phyloP scores from a whole-genome alignment of 2,113 vertebrate genomes.

The rat (Rattus norvegicus) region GRCr8 NC_086020.1:114777501-114778000 shows the following conservation, averaged over 20 bases:
- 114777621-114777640: not conserved
- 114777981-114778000: not conserved
- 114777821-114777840: not conserved
- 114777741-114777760: not conserved
- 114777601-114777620: not conserved
- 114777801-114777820: not conserved
- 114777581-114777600: not conserved
- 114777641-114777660: not conserved
- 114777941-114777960: not conserved
- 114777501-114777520: not conserved
- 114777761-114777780: not conserved
- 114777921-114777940: not conserved
- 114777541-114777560: not conserved
- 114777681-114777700: slow-evolving; percentile 10
- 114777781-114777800: not conserved
- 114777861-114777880: not conserved
- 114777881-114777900: not conserved
- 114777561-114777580: not conserved
- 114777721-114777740: not conserved
- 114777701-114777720: slow-evolving; percentile 5
- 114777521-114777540: not conserved
- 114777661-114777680: not conserved
- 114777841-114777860: not conserved
- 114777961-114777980: not conserved
- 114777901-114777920: not conserved